These are phyloP conservation scores for Chlamydotis undulata DNA, from an alignment of 2,113 vertebrate genomes.

Conservation along the genomic window DNA sequence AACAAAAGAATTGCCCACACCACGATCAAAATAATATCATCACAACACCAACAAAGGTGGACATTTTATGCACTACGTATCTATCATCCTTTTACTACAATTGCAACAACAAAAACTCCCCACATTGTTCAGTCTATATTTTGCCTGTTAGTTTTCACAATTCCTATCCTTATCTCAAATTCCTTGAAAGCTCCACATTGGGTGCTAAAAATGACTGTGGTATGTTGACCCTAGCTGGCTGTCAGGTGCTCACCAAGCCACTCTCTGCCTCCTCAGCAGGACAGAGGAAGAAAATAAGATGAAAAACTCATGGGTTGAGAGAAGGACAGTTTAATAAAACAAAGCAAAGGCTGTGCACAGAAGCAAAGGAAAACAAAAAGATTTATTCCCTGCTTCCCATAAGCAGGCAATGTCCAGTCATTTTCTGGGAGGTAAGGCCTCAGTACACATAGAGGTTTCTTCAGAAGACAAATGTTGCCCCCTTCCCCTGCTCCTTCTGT, in stretches of 20 bases:
- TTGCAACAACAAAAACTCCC: neutral
- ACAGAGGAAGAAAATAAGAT: neutral
- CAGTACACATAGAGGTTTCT: fast-evolving
- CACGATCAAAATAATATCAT: neutral
- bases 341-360: neutral
- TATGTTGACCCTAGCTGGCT: neutral
- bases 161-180: neutral
- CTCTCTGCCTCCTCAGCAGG: neutral
- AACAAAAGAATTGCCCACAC: neutral
- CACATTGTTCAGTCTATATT: neutral
- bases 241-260: neutral
- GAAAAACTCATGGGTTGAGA: neutral
- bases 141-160: neutral
- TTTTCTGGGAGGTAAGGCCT: neutral
- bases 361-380: neutral
- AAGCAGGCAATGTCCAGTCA: neutral
- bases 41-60: neutral
- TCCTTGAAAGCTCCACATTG: neutral
- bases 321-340: neutral
- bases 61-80: neutral
- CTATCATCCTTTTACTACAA: neutral
- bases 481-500: neutral
- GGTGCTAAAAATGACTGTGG: neutral
- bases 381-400: neutral
- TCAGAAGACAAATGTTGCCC: neutral